These are phyloP conservation scores for Hirtodrosophila histrioides DNA, from an alignment of 2,888 invertebrate species.

Conservation along the genomic window DNA sequence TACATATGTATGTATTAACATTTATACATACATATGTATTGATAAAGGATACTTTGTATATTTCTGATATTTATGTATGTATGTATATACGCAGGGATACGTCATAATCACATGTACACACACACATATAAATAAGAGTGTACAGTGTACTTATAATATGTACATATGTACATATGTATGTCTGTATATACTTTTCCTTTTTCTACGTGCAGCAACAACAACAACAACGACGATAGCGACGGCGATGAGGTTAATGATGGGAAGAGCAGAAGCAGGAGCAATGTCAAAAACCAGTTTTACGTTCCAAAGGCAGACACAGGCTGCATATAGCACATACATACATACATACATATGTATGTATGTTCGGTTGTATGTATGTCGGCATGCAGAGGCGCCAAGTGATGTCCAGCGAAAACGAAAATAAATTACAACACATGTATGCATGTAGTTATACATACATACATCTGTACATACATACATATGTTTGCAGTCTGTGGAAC, in stretches of 20 bases:
- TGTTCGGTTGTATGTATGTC: neutral
- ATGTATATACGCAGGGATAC: slow-evolving; percentile 10
- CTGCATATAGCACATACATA: slow-evolving; percentile 47
- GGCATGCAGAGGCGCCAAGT: slow-evolving; percentile 21
- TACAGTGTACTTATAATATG: no score
- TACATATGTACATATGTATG: slow-evolving; percentile 7
- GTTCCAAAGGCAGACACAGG: slow-evolving; percentile 52
- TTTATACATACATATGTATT: no score
- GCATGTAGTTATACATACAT: neutral
- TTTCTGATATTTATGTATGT: slow-evolving; percentile 6
- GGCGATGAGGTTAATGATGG: slow-evolving; percentile 17
- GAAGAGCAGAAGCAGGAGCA: slow-evolving; percentile 58
- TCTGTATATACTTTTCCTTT: slow-evolving; percentile 68
- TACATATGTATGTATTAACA: slow-evolving; percentile 13
- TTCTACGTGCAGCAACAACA: slow-evolving; percentile 38
- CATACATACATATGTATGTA: slow-evolving; percentile 4
- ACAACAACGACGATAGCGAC: slow-evolving; percentile 20
- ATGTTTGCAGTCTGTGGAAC: slow-evolving; percentile 24
- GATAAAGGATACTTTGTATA: no score
- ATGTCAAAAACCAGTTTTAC: slow-evolving; percentile 62
- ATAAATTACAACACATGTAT: slow-evolving; percentile 24
- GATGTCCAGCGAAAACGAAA: slow-evolving; percentile 30
- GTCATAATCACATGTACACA: neutral
- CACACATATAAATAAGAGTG: neutral
- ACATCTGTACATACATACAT: neutral